phyloP scores from a whole-genome alignment of 2,113 vertebrate genomes.

The Anthoscopus minutus region DNA sequence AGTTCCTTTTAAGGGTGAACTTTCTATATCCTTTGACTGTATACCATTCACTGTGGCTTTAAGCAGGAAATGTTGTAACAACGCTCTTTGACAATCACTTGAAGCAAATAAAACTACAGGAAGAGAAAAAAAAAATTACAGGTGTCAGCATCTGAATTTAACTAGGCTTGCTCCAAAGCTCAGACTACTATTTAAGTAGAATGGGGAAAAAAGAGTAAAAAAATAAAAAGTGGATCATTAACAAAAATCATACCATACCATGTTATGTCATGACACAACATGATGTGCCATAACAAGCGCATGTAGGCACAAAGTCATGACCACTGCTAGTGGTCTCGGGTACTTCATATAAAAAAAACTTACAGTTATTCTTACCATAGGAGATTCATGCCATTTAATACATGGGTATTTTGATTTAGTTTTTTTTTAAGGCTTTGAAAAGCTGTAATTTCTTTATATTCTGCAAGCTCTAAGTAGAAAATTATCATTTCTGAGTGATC shows the following conservation, averaged over 20 bases:
- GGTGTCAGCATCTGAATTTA: neutral
- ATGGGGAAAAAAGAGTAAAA: accelerated
- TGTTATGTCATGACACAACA: neutral
- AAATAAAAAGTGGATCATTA: neutral
- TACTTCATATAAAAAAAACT: neutral
- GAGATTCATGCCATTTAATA: neutral
- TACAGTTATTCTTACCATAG: neutral
- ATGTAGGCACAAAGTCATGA: accelerated
- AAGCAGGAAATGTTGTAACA: slow-evolving; percentile 6
- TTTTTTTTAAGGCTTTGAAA: neutral
- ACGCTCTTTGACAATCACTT: neutral
- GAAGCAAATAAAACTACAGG: slow-evolving; percentile 11
- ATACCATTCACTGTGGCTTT: neutral
- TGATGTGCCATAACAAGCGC: too few species aligned
- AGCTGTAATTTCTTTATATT: neutral
- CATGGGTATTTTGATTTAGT: neutral
- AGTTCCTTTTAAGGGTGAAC: neutral
- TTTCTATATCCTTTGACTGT: neutral
- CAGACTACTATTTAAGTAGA: neutral
- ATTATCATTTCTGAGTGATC: neutral
- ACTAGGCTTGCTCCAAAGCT: neutral
- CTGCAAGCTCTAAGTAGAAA: neutral
- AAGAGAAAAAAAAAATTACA: neutral
- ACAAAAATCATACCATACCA: neutral
- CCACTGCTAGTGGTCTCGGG: neutral